Percentiles rank a stretch among this genome's conserved stretches.
These are phyloP conservation scores for Drosophila kambysellisi DNA, from an alignment of 2,888 invertebrate genomes.

Conservation along the genomic window DNA sequence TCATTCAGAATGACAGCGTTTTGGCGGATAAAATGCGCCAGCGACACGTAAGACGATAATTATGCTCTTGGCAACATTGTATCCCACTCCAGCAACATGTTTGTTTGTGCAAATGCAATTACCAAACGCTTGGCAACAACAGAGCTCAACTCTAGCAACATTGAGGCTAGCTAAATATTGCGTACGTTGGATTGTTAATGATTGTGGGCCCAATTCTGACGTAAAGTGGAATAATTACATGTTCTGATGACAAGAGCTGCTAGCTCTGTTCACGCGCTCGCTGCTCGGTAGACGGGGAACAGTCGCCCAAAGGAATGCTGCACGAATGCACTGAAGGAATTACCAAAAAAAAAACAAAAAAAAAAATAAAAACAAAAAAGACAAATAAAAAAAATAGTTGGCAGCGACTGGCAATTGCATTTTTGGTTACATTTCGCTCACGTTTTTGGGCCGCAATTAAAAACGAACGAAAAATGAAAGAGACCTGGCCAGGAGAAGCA, in stretches of 20 bases:
- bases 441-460: conserved; percentile 82
- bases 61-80: conserved; percentile 48
- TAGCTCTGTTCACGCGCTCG: conserved; percentile 53
- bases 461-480: conserved; percentile 62
- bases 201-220: conserved; percentile 51
- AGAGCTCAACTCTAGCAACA: not conserved
- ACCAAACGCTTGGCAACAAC: not conserved
- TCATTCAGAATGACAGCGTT: conserved; percentile 57
- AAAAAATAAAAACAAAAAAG: not conserved
- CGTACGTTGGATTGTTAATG: conserved; percentile 41
- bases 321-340: conserved; percentile 71
- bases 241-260: conserved; percentile 75
- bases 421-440: conserved; percentile 81
- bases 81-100: conserved; percentile 3
- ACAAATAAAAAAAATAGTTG: conserved; percentile 1
- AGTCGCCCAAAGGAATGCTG: conserved; percentile 68
- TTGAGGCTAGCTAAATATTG: conserved; percentile 29
- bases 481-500: conserved; percentile 31
- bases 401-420: conserved; percentile 72
- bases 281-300: conserved; percentile 6
- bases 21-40: conserved; percentile 61
- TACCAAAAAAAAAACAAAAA: conserved; percentile 58
- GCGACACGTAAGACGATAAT: conserved; percentile 72
- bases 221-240: conserved; percentile 82
- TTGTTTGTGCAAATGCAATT: not conserved